These are phyloP conservation scores for Porphyrio hochstetteri DNA, from an alignment of 2,113 vertebrate genomes.

Conservation along the genomic window DNA sequence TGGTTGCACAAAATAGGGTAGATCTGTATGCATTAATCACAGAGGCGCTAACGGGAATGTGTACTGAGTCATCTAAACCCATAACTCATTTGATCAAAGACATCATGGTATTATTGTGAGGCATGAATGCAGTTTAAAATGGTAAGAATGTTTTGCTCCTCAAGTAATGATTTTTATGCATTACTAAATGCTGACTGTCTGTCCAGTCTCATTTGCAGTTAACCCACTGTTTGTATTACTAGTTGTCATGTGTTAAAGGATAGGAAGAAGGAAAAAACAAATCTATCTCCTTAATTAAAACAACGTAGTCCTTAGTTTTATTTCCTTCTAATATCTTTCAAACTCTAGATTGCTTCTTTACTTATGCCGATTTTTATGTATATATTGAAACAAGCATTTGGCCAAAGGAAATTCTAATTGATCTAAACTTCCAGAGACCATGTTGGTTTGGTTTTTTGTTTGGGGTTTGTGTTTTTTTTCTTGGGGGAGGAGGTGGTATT, in stretches of 20 bases:
- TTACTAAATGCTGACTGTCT: background rate
- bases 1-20: background rate
- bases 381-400: slow-evolving; percentile 65
- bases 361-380: slow-evolving; percentile 55
- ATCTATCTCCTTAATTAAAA: background rate
- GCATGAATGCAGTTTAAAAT: background rate
- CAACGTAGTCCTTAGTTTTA: background rate
- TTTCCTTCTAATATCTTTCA: slow-evolving; percentile 18
- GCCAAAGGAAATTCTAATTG: slow-evolving; percentile 62
- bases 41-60: rapidly evolving
- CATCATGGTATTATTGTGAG: background rate
- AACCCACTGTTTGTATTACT: background rate
- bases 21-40: background rate
- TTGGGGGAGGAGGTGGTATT: background rate
- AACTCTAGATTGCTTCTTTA: slow-evolving; percentile 58
- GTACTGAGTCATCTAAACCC: background rate
- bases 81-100: background rate
- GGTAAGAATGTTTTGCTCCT: background rate
- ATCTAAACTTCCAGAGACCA: slow-evolving; percentile 46
- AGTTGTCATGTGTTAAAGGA: background rate
- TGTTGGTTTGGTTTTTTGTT: background rate
- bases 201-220: background rate
- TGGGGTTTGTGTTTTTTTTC: no score
- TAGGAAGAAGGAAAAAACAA: background rate
- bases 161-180: background rate